Conservation (phyloP, 2,113 vertebrate species). For the Hippoglossus stenolepis region DNA sequence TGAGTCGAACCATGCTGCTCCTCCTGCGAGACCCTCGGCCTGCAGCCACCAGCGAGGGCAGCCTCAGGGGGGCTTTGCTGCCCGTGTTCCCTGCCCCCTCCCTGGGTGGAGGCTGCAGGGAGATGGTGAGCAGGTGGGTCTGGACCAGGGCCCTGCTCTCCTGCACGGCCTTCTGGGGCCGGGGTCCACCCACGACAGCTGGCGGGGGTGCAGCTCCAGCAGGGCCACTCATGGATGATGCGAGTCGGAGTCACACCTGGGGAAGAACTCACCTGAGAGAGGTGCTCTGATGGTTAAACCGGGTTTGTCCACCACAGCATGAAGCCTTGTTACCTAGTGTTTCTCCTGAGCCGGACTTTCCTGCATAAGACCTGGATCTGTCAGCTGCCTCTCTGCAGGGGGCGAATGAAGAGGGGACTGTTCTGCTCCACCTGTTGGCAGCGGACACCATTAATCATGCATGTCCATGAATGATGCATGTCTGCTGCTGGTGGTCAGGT, state of each 20-base stretch:
- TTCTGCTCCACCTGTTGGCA: constrained; percentile 41
- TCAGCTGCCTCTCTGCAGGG: neutral
- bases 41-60: constrained; percentile 64
- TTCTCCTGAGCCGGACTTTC: neutral
- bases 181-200: constrained; percentile 31
- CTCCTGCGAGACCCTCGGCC: constrained; percentile 37
- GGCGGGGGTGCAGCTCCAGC: constrained; percentile 19
- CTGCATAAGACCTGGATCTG: constrained; percentile 2
- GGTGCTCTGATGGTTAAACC: neutral
- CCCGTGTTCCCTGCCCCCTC: constrained; percentile 2
- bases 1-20: constrained; percentile 61
- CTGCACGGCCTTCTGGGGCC: constrained; percentile 44
- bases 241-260: neutral
- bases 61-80: constrained; percentile 54
- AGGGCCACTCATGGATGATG: constrained; percentile 60
- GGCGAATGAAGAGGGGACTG: constrained; percentile 22
- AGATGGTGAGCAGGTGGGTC: constrained; percentile 51
- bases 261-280: neutral
- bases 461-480: constrained; percentile 80
- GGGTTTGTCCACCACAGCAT: neutral
- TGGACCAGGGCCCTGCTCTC: constrained; percentile 36
- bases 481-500: constrained; percentile 46
- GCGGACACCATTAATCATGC: constrained; percentile 74
- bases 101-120: constrained; percentile 27
- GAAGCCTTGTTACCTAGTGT: neutral